A percentile compares a stretch with the other conserved stretches of the same genome.
These are phyloP conservation scores for Tragelaphus buxtoni DNA, from an alignment of 2,113 vertebrate species.

Conservation along the genomic window DNA sequence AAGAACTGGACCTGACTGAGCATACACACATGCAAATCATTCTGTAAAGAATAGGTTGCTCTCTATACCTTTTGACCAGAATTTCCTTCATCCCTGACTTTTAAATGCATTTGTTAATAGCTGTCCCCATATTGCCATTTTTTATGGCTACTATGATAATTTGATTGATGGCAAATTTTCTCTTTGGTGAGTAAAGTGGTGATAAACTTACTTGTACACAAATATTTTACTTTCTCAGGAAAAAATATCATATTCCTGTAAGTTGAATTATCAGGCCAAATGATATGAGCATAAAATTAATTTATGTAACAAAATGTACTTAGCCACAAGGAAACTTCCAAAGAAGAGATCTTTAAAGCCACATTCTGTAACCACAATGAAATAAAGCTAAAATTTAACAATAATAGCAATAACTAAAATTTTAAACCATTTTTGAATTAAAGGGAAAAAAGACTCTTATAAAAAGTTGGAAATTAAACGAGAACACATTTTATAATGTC, in stretches of 20 bases:
- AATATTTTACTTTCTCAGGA: slow-evolving; percentile 32
- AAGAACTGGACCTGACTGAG: neutral
- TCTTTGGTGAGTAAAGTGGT: neutral
- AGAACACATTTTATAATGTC: no score
- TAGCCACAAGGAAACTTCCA: slow-evolving; percentile 29
- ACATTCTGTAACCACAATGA: neutral
- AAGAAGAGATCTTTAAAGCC: slow-evolving; percentile 44
- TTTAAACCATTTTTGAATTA: neutral
- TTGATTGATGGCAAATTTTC: neutral
- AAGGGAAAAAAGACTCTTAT: no score
- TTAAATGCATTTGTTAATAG: neutral
- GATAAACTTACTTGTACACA: neutral
- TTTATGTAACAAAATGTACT: slow-evolving; percentile 15
- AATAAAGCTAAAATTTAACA: slow-evolving; percentile 25
- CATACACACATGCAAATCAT: neutral
- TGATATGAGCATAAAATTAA: slow-evolving; percentile 31
- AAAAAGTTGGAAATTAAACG: no score
- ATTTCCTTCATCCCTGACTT: neutral
- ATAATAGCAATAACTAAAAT: neutral
- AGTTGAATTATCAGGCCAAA: slow-evolving; percentile 25
- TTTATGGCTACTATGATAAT: neutral
- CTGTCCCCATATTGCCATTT: neutral
- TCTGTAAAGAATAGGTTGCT: neutral
- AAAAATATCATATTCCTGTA: slow-evolving; percentile 1
- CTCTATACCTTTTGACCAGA: neutral